Base-by-base conservation (phyloP, 2,888 invertebrate genomes). In the Sarcophaga variegata region DNA sequence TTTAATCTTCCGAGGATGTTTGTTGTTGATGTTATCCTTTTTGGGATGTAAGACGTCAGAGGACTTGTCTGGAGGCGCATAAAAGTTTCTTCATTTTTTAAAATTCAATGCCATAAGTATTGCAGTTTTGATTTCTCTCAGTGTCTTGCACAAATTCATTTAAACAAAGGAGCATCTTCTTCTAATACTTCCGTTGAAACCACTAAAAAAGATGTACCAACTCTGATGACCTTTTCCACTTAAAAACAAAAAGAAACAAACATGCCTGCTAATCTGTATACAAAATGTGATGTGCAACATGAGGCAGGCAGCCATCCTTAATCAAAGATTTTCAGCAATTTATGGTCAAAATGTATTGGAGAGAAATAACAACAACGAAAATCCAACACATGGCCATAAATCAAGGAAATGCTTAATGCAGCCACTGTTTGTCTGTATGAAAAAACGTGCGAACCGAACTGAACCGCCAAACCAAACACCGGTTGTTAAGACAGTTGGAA, bases 181-280 rank as follows among this genome's bases (percentile, higher is more conserved):
- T 77, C 54, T 62, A 66, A 78, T 75, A 81, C 81, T 87, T 83
- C 83, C 83, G 83, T 78, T 87, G 45, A 72, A 59, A 59, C 78
- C 71, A 63, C 70, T 66, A 79, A 67, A 63, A 54, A 63, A 79
- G 63, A 69, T 69, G 49, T 25, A 78, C 74, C 81, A 75, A 63
- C 75, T 78, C 17, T 79, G 86, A 87, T 87, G 74, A 87, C 81
- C 83, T 87, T 84, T 84, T 62, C 75, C 45, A 66, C 59, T 67
- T 54, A 59, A 45, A 45, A 66, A 37, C 8, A 37, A 37, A 37
- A 37, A 37, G 8, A 10, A 37, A 37, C 37, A 37, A 70, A 37
- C 67, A 67, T 63, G 67, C 22, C 62, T 74, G 59, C 63, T 59
- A 83, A 75, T 69, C 54, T 54, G 54, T 37, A 17, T 14, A 17